phyloP scores from a whole-genome alignment of 2,113 vertebrate species.

The Ceyx cyanopectus region DNA sequence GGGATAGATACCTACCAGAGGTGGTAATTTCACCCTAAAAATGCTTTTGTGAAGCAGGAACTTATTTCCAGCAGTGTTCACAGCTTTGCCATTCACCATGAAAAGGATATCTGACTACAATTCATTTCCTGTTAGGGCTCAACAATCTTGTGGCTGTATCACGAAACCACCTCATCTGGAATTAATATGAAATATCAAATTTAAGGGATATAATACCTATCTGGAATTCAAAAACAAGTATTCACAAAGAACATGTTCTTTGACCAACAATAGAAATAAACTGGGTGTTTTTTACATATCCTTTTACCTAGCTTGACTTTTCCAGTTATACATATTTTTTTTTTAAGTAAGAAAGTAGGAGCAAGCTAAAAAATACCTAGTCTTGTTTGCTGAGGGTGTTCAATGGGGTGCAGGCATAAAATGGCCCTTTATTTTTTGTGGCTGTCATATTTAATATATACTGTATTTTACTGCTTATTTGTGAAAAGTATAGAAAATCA shows the following conservation, averaged over 20 bases:
- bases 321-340: neutral
- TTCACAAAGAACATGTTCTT: neutral
- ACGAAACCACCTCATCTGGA: neutral
- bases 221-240: neutral
- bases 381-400: neutral
- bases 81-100: neutral
- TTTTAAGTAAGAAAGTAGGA: neutral
- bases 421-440: neutral
- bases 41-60: neutral
- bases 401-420: neutral
- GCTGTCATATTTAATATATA: neutral
- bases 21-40: neutral
- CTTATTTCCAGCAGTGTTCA: neutral
- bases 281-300: neutral
- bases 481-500: neutral
- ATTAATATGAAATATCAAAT: neutral
- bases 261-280: neutral
- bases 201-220: neutral
- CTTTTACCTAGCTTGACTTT: neutral
- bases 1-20: neutral
- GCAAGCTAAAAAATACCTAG: neutral
- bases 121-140: neutral
- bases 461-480: neutral
- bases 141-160: neutral
- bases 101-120: neutral